These are phyloP conservation scores for Glossophaga mutica DNA, from an alignment of 2,797 vertebrate genomes.

Conservation along the genomic window DNA sequence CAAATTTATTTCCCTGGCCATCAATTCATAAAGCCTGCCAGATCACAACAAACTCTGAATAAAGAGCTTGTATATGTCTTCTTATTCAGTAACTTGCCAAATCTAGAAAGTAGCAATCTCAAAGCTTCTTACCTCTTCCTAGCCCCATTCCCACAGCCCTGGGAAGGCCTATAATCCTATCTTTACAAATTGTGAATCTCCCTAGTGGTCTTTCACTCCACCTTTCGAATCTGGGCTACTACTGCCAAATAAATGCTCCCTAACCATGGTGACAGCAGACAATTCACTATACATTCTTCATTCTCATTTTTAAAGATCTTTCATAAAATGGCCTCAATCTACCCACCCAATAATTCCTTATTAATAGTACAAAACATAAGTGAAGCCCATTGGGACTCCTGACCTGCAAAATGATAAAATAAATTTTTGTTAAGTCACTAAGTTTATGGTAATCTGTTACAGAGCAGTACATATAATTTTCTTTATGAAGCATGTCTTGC, in stretches of 20 bases:
- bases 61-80: not conserved
- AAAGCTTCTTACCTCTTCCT: not conserved
- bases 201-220: no score
- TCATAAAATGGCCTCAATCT: not conserved
- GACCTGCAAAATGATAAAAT: not conserved
- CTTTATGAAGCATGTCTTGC: not conserved
- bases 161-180: not conserved
- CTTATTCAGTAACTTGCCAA: not conserved
- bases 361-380: not conserved
- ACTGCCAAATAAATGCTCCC: not conserved
- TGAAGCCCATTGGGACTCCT: not conserved
- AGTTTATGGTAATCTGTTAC: not conserved
- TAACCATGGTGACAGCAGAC: not conserved
- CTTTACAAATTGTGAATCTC: not conserved
- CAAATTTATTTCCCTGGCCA: not conserved
- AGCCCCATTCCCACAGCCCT: not conserved
- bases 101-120: not conserved
- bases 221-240: not conserved
- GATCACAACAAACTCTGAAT: not conserved
- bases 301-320: not conserved
- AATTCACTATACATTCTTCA: not conserved
- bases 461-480: not conserved
- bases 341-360: not conserved
- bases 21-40: not conserved
- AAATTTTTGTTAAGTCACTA: not conserved